Evolutionary conservation across 2,113 vertebrate genomes (phyloP).

Genomic region (Pangasianodon hypophthalmus): DNA sequence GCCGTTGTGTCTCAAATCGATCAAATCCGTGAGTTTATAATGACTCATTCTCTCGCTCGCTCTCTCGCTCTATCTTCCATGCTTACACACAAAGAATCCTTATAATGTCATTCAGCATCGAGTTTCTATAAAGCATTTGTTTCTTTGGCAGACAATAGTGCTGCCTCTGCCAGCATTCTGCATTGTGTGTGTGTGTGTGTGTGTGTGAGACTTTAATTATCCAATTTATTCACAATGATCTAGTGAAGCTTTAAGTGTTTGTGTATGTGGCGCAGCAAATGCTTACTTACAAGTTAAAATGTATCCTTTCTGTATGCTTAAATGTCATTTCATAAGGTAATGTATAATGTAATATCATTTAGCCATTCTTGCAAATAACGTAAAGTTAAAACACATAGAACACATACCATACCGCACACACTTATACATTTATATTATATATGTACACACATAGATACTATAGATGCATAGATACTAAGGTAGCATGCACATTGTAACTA

Average conservation of each 20-base stretch:
- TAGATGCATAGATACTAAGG: not conserved
- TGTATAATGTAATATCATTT: not conserved
- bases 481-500: not conserved
- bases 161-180: constrained; percentile 23
- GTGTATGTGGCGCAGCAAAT: not conserved
- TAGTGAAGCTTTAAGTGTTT: not conserved
- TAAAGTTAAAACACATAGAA: not conserved
- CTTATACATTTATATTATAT: not conserved
- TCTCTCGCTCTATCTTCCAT: constrained; percentile 45
- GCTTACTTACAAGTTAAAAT: not conserved
- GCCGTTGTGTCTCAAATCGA: constrained; percentile 37
- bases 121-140: constrained; percentile 34
- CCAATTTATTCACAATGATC: constrained; percentile 2
- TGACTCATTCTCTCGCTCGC: constrained; percentile 43
- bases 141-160: constrained; percentile 34
- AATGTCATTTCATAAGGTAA: not conserved
- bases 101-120: constrained; percentile 30
- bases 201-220: constrained; percentile 18
- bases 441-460: no score
- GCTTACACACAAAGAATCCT: constrained; percentile 32
- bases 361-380: not conserved
- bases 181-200: not conserved
- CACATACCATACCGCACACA: not conserved
- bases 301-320: not conserved
- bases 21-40: constrained; percentile 65